Percentiles rank a stretch among this genome's conserved stretches.
Evolutionary conservation across 2,888 invertebrate genomes (phyloP).

Genomic region (Agonopterix heracliana): DNA sequence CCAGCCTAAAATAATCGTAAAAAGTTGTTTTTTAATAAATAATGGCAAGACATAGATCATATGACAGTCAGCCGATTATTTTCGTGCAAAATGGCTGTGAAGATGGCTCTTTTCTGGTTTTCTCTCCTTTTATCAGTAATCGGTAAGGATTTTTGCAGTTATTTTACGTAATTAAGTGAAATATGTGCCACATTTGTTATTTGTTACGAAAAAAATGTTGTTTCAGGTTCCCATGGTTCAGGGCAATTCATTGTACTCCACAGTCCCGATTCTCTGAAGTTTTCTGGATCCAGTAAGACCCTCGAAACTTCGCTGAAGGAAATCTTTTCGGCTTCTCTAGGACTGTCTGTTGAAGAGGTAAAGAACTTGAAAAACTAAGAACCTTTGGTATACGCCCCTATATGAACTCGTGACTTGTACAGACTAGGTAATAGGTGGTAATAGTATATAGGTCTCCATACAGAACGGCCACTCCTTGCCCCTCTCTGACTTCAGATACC

Average conservation of each 20-base stretch:
- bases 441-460: no score
- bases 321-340: slow-evolving; percentile 82
- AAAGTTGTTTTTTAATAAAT: no score
- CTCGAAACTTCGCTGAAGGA: slow-evolving; percentile 81
- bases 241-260: slow-evolving; percentile 83
- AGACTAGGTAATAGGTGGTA: neutral
- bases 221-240: slow-evolving; percentile 68
- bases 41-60: slow-evolving; percentile 61
- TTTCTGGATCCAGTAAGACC: slow-evolving; percentile 79
- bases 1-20: no score
- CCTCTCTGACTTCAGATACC: no score
- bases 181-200: no score
- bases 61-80: slow-evolving; percentile 52
- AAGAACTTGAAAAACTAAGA: slow-evolving; percentile 14
- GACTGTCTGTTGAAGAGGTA: slow-evolving; percentile 83
- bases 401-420: neutral
- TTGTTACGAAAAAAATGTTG: neutral
- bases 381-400: neutral
- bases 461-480: no score
- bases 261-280: slow-evolving; percentile 80
- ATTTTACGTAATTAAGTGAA: neutral
- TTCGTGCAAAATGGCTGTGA: slow-evolving; percentile 60
- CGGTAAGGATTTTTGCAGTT: slow-evolving; percentile 39
- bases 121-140: slow-evolving; percentile 49
- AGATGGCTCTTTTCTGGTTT: slow-evolving; percentile 55